Evolutionary conservation across 2,113 vertebrate species (phyloP).

Genomic region (Rallus limicola): DNA sequence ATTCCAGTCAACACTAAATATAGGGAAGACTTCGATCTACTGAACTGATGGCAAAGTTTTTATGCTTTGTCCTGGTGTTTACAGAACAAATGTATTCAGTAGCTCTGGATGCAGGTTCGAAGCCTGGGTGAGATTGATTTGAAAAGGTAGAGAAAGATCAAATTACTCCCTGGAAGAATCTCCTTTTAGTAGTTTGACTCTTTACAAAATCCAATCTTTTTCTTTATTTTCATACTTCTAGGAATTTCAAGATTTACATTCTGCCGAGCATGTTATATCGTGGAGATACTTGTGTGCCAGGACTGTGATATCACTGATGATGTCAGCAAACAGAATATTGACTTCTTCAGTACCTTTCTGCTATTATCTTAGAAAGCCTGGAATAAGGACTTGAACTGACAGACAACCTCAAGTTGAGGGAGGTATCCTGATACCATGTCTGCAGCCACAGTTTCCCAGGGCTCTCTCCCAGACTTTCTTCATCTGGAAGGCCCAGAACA

Average conservation of each 20-base stretch:
- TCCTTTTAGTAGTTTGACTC: not conserved
- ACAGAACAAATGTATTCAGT: not conserved
- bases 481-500: not conserved
- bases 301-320: not conserved
- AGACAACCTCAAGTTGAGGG: not conserved
- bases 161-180: not conserved
- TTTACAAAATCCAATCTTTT: not conserved
- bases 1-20: not conserved
- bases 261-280: fast-evolving
- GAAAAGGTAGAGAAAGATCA: not conserved
- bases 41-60: not conserved
- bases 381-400: not conserved
- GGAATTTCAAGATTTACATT: not conserved
- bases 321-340: not conserved
- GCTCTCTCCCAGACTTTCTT: not conserved
- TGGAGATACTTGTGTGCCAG: not conserved
- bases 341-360: not conserved
- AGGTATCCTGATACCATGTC: not conserved
- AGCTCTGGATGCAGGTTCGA: not conserved
- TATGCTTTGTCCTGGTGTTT: not conserved
- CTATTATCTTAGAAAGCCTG: not conserved
- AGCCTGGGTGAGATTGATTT: not conserved
- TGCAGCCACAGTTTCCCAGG: not conserved
- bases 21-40: not conserved
- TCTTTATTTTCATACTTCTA: fast-evolving